Percentiles rank a stretch among this genome's conserved stretches.
Conservation (phyloP, 1,140 invertebrate genomes). For the Trachymyrmex septentrionalis region DNA sequence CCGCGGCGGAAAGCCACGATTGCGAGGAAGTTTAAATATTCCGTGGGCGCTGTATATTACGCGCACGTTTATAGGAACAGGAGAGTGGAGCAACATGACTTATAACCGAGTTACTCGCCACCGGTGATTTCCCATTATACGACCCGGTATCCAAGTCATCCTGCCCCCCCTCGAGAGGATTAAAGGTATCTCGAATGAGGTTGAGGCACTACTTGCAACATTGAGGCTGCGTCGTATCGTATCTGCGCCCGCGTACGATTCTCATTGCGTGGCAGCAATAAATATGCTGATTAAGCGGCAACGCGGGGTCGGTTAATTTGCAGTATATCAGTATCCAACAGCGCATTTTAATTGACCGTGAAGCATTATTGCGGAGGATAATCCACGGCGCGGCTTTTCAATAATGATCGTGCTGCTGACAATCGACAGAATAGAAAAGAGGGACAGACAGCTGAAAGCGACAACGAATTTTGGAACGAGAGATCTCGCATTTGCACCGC, state of each 20-base stretch:
- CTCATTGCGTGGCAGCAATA: conserved; percentile 69
- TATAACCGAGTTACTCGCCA: conserved; percentile 61
- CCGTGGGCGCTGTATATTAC: conserved; percentile 56
- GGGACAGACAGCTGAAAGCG: background rate
- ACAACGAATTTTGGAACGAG: background rate
- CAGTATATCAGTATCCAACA: conserved; percentile 78
- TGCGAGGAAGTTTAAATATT: conserved; percentile 64
- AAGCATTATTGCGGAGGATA: conserved; percentile 74
- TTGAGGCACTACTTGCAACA: conserved; percentile 69
- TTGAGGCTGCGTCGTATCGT: conserved; percentile 53
- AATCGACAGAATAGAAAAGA: conserved; percentile 23
- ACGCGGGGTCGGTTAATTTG: conserved; percentile 76
- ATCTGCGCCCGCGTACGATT: conserved; percentile 53
- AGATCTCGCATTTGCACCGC: background rate
- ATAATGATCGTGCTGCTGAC: conserved; percentile 52
- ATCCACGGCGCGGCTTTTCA: conserved; percentile 69
- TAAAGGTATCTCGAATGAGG: conserved; percentile 72
- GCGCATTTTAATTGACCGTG: conserved; percentile 77
- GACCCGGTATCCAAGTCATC: conserved; percentile 66
- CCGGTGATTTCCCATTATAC: conserved; percentile 70
- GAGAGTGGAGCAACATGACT: conserved; percentile 66
- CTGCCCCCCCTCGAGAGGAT: conserved; percentile 64
- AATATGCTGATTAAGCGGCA: conserved; percentile 78
- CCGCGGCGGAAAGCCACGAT: conserved; percentile 12
- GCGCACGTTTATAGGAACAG: conserved; percentile 59